These are phyloP conservation scores for Polyommatus iphigenia DNA, from an alignment of 2,888 invertebrate species.

Conservation along the genomic window DNA sequence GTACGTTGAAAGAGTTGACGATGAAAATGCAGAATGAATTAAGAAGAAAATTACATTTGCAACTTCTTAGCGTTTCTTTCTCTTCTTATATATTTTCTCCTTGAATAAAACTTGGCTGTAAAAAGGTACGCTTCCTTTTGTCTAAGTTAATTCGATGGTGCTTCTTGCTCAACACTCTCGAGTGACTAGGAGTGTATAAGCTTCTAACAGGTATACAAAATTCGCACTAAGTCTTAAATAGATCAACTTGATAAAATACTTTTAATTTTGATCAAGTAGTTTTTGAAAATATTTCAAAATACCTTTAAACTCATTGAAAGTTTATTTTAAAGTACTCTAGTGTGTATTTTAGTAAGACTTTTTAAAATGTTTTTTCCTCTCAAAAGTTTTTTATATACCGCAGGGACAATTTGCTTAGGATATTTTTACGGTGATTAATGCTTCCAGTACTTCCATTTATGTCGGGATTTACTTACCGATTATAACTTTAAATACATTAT, in stretches of 20 bases:
- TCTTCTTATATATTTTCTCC: constrained; percentile 47
- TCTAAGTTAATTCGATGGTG: constrained; percentile 56
- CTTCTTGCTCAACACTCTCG: constrained; percentile 47
- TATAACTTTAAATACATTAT: too few species aligned
- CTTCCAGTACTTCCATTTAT: too few species aligned
- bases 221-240: not conserved
- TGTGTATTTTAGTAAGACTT: too few species aligned
- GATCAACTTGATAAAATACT: constrained; percentile 46
- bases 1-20: constrained; percentile 36
- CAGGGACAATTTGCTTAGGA: too few species aligned
- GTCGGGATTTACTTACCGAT: too few species aligned
- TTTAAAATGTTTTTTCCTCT: too few species aligned
- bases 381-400: too few species aligned
- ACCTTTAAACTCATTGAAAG: too few species aligned
- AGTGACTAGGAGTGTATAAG: constrained; percentile 39
- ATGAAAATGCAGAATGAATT: constrained; percentile 49
- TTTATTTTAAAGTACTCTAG: too few species aligned
- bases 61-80: constrained; percentile 46
- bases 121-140: constrained; percentile 41
- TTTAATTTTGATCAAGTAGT: not conserved
- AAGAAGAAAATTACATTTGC: constrained; percentile 53
- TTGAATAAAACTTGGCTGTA: constrained; percentile 47
- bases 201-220: not conserved
- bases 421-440: too few species aligned
- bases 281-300: too few species aligned